Percentiles rank a stretch among this genome's conserved stretches.
phyloP scores from a whole-genome alignment of 2,113 vertebrate species.

The Vulpes lagopus region DNA sequence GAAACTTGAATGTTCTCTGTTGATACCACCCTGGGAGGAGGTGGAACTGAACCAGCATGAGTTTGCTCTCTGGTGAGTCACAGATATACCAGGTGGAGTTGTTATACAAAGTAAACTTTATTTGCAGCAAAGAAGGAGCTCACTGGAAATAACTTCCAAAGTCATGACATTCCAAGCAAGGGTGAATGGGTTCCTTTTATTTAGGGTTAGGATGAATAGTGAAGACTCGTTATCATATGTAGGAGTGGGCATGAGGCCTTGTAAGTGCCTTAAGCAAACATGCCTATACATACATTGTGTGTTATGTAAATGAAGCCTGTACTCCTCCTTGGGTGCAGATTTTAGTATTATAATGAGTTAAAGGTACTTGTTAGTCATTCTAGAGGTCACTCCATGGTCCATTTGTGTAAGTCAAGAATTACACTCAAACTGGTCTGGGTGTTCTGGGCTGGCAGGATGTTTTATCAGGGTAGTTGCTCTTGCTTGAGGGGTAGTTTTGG shows the following conservation, averaged over 20 bases:
- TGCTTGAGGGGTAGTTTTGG: not conserved
- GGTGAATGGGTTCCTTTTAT: not conserved
- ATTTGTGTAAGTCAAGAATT: not conserved
- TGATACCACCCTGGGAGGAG: not conserved
- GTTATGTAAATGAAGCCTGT: not conserved
- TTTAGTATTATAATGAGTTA: not conserved
- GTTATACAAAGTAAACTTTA: not conserved
- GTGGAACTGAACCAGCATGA: not conserved
- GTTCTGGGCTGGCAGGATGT: not conserved
- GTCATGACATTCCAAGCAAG: not conserved
- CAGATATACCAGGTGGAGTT: not conserved
- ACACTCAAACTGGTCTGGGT: not conserved
- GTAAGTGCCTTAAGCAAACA: not conserved
- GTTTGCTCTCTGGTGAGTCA: not conserved
- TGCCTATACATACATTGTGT: not conserved
- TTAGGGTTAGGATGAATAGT: not conserved
- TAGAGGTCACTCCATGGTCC: not conserved
- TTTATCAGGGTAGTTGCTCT: not conserved
- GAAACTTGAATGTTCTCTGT: not conserved
- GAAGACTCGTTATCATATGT: not conserved
- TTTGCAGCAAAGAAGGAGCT: not conserved
- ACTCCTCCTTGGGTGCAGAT: not conserved
- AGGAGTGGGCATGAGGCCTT: not conserved
- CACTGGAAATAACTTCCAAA: not conserved
- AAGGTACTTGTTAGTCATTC: not conserved